A percentile compares a stretch with the other conserved stretches of the same genome.
These are phyloP conservation scores for Drosophila percnosoma DNA, from an alignment of 2,888 invertebrate genomes.

Conservation along the genomic window DNA sequence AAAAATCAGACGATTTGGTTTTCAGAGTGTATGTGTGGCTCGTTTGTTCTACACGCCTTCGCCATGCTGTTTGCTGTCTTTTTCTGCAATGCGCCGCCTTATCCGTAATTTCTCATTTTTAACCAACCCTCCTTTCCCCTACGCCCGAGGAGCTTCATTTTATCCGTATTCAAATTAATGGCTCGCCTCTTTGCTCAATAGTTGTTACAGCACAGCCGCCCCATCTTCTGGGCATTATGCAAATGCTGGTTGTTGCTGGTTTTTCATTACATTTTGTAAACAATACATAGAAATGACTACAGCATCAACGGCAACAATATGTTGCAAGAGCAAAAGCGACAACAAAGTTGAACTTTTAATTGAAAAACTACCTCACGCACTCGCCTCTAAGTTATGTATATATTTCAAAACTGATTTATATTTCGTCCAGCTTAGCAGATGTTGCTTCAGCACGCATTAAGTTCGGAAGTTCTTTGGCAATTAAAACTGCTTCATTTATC, in stretches of 20 bases:
- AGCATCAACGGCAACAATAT: constrained; percentile 37
- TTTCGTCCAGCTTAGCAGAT: background rate
- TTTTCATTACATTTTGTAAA: constrained; percentile 66
- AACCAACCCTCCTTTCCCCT: constrained; percentile 18
- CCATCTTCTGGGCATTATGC: constrained; percentile 50
- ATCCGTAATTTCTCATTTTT: constrained; percentile 49
- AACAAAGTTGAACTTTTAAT: constrained; percentile 61
- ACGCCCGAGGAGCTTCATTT: constrained; percentile 13
- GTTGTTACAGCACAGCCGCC: constrained; percentile 16
- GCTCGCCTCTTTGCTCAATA: constrained; percentile 19
- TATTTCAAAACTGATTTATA: constrained; percentile 41
- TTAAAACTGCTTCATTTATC: background rate
- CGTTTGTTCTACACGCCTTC: constrained; percentile 59
- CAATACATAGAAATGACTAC: constrained; percentile 28
- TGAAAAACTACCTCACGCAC: constrained; percentile 59
- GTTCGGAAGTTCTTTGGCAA: background rate
- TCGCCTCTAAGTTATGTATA: constrained; percentile 25
- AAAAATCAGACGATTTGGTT: background rate
- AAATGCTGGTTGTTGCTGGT: constrained; percentile 60
- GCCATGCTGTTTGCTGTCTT: constrained; percentile 22
- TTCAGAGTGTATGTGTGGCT: background rate
- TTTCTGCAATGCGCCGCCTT: constrained; percentile 22
- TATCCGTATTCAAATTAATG: constrained; percentile 65
- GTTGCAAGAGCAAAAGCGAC: constrained; percentile 8
- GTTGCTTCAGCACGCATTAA: background rate